These are phyloP conservation scores for Ptilodon capucinus DNA, from an alignment of 2,888 invertebrate genomes.

Conservation along the genomic window DNA sequence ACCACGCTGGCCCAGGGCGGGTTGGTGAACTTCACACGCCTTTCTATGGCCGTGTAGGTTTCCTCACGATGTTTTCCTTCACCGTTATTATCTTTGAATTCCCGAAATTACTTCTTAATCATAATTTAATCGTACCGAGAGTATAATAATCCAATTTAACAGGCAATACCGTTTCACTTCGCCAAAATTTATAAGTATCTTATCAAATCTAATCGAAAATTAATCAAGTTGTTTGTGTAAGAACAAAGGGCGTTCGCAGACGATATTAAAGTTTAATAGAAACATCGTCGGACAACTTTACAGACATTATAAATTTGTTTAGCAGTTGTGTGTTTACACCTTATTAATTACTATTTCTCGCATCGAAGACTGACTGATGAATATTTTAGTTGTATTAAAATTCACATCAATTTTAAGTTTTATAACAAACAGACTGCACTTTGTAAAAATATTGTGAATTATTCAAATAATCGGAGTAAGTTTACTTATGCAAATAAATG, in stretches of 20 bases:
- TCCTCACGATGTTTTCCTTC: neutral
- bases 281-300: slow-evolving; percentile 25
- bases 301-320: slow-evolving; percentile 22
- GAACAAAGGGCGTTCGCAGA: slow-evolving; percentile 13
- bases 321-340: slow-evolving; percentile 5
- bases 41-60: too few species aligned
- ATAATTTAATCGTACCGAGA: neutral
- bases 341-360: slow-evolving; percentile 5
- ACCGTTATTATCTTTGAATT: neutral
- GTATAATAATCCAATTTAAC: neutral
- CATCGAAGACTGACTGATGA: neutral
- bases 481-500: too few species aligned
- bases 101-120: neutral
- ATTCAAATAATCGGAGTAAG: too few species aligned
- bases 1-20: too few species aligned
- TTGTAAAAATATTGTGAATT: too few species aligned
- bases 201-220: slow-evolving; percentile 23
- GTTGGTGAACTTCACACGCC: too few species aligned
- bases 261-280: slow-evolving; percentile 23
- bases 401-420: neutral
- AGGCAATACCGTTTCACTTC: neutral
- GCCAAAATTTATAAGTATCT: slow-evolving; percentile 13
- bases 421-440: too few species aligned
- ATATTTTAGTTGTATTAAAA: neutral
- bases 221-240: slow-evolving; percentile 19